Evolutionary conservation across 2,797 vertebrate species (phyloP), one percentile per base, ranked within the genome.

Genomic region (Karalla daura): DNA sequence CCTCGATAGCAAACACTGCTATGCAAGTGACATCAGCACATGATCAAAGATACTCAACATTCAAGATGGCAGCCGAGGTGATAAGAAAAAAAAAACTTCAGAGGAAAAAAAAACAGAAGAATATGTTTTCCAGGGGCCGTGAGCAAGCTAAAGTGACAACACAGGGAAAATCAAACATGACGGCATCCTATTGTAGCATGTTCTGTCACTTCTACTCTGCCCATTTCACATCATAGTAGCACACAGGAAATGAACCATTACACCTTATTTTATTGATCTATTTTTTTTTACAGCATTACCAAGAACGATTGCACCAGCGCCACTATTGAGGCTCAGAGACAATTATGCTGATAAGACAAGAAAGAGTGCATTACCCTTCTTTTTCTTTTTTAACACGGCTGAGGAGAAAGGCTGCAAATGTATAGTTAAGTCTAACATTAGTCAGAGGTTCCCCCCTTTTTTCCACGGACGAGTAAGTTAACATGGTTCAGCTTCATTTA

Each of bases 21-120:
- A 55, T 45, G 76, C 84, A 49, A 80, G 80, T 82, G 86, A 84
- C 78, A 51, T 76, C 84, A 77, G 81, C 86, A 84, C 71, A 86
- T 70, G 87, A 89, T 90, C 83, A 87, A 78, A 88, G 80, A 80
- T 84, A 89, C 86, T 68, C 74, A 70, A 86, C 86, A 85, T 91
- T 88, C 86, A 89, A 77, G 84, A 86, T 70, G 85, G 85, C 86
- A 79, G 88, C 83, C 33, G 76, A 86, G 81, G 78, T 67, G 80
- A 82, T 54, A 36, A 51, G 84, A 30, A 45, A 35, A 89, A 83
- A 51, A 1, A 30, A 60, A 88, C 86, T 82, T 65, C 80, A 70
- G 64, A 74, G 51, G 79, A 46, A 75, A 75, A 84, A 74, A 74
- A 75, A 86, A 74, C 37, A 40, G 14, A 75, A 85, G 64, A 85